Base-by-base conservation (phyloP, 2,113 vertebrate genomes). In the Oenanthe melanoleuca region DNA sequence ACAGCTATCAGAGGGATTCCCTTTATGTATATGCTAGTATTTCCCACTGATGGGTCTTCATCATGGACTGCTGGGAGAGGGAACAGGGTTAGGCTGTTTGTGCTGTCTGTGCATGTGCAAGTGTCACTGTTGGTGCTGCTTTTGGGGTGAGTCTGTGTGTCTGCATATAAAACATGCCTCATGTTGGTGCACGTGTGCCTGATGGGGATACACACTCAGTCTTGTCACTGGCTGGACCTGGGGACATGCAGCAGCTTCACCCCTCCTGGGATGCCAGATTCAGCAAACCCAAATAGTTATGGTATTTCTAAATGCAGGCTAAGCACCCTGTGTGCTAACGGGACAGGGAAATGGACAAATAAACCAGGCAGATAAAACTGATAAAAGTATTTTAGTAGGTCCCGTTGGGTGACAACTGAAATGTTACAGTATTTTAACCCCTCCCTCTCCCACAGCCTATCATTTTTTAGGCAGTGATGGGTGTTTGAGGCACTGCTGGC, bases 21-120 rank as follows among this genome's bases (percentile, higher is more conserved):
- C 17, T 3, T 42, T 42, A 19, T 0, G 0, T 24, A 4, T 5
- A 12, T 1, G 0, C 24, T 59, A 5, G 4, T 38, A 59, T 80
- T 92, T 77, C 28, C 28, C 28, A 40, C 25, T 4, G 11, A 12
- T 33, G 28, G 7, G 16, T 19, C 8, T 64, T 60, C 13, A 24
- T 12, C 2, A 1, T 21, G 34, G 63, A 3, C 28, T 26, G 8
- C 9, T 56, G 40, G 24, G 31, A 19, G 26, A 79, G 20, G 13
- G 24, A 79, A 49, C 8, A 34, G 31, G 13, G 29, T 38, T 19
- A 50, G 20, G 19, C 18, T 33, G 25, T 64, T 50, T 38, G 37
- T 60, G 45, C 34, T 64, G 25, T 33, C 53, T 6, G 6, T 31
- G 45, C 15, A 1, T 4, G 14, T 6, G 2, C 6, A 15, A 34